Base-by-base conservation (phyloP, 1,140 invertebrate genomes). In the Pogonus chalceus region DNA sequence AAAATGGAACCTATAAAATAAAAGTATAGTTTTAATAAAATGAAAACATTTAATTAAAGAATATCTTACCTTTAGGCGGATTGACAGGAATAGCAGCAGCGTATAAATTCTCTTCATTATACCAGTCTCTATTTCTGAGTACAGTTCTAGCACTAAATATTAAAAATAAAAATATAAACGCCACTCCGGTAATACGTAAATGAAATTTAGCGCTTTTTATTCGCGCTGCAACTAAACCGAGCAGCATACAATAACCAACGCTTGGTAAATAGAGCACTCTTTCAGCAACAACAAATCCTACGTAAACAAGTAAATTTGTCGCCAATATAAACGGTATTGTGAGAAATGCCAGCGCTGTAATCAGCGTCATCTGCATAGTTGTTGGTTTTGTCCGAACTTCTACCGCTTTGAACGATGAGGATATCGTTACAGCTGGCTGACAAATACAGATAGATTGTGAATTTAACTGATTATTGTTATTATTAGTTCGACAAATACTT, bases 221-320 rank as follows among this genome's bases (percentile, higher is more conserved):
- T 49, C 76, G 77, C 51, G 79, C 78, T 53, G 81, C 77, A 2
- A 85, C 88, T 35, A 90, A 75, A 16, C 88, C 90, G 14, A 92
- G 73, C 35, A 96, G 74, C 58, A 98, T 78, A 72, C 92, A 96
- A 70, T 88, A 94, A 24, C 96, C 96, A 60, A 97, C 89, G 70
- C 92, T 96, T 23, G 95, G 94, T 64, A 96, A 79, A 70, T 98
- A 98, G 20, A 98, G 77, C 50, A 98, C 87, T 57, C 95, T 77
- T 73, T 98, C 95, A 26, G 95, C 95, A 7, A 98, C 88, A 21
- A 97, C 93, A 70, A 98, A 98, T 4, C 95, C 95, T 52, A 98
- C 94, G 64, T 95, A 94, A 74, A 97, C 96, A 68, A 96, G 84
- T 50, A 85, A 71, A 77, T 98, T 98, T 53, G 88, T 88, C 12